phyloP scores from a whole-genome alignment of 2,888 invertebrate species.

The Cryptosula pallasiana region DNA sequence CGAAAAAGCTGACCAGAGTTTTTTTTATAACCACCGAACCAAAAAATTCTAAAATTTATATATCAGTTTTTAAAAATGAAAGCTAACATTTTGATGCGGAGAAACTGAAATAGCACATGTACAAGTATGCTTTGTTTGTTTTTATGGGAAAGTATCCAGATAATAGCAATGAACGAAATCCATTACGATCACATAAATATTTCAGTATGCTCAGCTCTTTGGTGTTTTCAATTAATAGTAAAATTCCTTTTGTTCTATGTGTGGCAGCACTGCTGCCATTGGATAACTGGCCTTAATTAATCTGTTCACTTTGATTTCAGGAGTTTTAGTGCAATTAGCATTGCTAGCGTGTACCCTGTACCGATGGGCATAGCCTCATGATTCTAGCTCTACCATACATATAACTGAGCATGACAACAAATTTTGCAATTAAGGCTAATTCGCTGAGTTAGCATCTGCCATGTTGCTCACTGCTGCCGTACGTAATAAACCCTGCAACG shows the following conservation, averaged over 20 bases:
- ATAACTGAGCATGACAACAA: not conserved
- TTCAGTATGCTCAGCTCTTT: too few species aligned
- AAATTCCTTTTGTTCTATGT: not conserved
- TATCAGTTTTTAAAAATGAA: too few species aligned
- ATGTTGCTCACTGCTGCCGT: not conserved
- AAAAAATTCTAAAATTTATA: too few species aligned
- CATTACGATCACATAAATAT: too few species aligned
- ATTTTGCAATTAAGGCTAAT: not conserved
- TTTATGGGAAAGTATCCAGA: too few species aligned
- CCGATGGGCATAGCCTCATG: not conserved
- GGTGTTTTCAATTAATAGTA: too few species aligned
- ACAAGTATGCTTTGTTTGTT: too few species aligned
- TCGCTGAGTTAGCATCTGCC: not conserved
- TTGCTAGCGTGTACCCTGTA: not conserved
- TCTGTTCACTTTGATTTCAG: not conserved
- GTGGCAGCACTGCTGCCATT: not conserved
- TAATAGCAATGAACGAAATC: too few species aligned
- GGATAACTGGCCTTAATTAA: not conserved
- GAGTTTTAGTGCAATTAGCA: not conserved
- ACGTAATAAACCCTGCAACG: not conserved
- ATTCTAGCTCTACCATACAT: not conserved
- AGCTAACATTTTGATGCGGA: too few species aligned
- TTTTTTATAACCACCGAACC: too few species aligned
- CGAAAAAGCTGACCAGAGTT: too few species aligned
- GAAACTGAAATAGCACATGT: too few species aligned